A percentile compares a stretch with the other conserved stretches of the same genome.
Conservation (phyloP, 1,140 invertebrate species). For the Microplitis mediator region DNA sequence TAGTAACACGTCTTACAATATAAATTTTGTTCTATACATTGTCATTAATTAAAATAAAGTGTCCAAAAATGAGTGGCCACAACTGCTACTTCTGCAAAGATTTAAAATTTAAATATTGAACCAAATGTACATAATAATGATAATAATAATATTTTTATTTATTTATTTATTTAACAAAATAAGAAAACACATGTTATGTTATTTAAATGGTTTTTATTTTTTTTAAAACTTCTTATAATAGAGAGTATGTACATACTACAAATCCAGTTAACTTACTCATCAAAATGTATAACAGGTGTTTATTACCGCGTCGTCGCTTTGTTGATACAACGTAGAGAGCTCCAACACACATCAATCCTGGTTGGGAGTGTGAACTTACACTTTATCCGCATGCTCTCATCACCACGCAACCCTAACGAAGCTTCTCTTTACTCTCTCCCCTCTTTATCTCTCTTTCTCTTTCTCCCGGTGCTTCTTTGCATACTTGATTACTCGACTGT, state of each 20-base stretch:
- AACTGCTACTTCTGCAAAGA: too few species aligned
- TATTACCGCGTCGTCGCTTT: background rate
- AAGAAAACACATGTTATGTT: background rate
- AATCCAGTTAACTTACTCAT: background rate
- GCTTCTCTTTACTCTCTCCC: conserved; percentile 5
- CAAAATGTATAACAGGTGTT: conserved; percentile 1
- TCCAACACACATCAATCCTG: background rate
- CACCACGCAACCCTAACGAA: background rate
- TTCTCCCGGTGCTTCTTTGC: background rate
- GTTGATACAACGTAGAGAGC: background rate
- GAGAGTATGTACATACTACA: background rate
- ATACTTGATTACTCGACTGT: conserved; percentile 5
- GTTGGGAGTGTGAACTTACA: background rate
- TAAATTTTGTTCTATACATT: too few species aligned
- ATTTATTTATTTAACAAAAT: background rate
- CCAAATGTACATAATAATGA: too few species aligned
- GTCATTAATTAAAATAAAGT: too few species aligned
- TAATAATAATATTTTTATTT: background rate
- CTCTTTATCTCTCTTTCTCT: conserved; percentile 7
- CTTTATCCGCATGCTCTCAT: background rate
- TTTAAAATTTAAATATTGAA: too few species aligned
- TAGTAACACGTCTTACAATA: too few species aligned
- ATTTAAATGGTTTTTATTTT: background rate
- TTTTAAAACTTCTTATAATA: too few species aligned
- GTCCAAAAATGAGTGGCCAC: too few species aligned